Base-by-base conservation (phyloP, 2,797 vertebrate genomes). In the Enteromius fasciolatus region DNA sequence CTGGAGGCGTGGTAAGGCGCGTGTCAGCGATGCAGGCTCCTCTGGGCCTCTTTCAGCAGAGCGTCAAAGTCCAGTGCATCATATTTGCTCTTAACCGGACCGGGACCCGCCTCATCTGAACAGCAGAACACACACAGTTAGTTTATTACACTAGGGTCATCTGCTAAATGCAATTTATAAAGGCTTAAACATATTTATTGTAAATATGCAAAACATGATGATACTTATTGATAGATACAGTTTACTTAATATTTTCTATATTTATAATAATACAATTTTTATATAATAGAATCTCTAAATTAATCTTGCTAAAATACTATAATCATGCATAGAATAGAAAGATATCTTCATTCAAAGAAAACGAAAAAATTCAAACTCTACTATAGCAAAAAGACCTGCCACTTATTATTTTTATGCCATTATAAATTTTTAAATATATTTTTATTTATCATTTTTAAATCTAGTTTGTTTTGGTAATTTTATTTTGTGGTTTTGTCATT, bases 61-160 rank as follows among this genome's bases (percentile, higher is more conserved):
- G 97, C 97, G 94, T 99, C 98, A 83, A 99, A 99, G 96, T 99
- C 98, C 96, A 99, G 95, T 86, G 97, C 95, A 88, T 99, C 97
- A 0, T 98, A 99, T 92, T 99, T 99, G 95, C 95, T 99, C 93
- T 98, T 99, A 90, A 97, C 93, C 0, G 96, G 94, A 0, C 95
- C 93, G 0, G 94, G 95, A 80, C 94, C 94, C 0, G 94, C 94
- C 87, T 95, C 98, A 85, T 98, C 97, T 85, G 76, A 28, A 79
- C 3, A 52, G 61, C 12, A 79, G 68, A 83, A 76, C 17, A 75
- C 46, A n/a, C 31, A 14, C 12, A 4, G 44, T 81, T 66, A 52
- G 44, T 25, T 23, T 36, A 15, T 0, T 36, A 11, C 11, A 12
- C 28, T 41, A 39, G 5, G 2, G 59, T 10, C 23, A 61, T 11